Conservation (phyloP, 1,140 invertebrate species). For the Diuraphis noxia region DNA sequence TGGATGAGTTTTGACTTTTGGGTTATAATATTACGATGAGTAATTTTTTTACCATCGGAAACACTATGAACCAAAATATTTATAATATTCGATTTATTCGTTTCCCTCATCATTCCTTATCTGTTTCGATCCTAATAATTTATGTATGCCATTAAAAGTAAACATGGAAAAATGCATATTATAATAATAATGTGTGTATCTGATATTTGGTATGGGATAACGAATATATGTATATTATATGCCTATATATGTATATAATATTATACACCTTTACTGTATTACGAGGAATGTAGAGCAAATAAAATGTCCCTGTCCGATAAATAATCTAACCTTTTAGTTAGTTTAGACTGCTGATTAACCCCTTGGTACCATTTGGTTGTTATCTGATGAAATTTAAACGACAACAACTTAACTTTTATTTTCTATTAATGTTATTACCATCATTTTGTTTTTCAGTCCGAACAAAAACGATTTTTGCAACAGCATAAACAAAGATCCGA, state of each 20-base stretch:
- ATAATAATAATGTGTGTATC: neutral
- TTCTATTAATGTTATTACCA: constrained; percentile 5
- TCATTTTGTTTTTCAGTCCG: constrained; percentile 67
- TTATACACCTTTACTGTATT: neutral
- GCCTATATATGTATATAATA: neutral
- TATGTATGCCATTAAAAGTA: neutral
- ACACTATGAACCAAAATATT: neutral
- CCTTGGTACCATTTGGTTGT: constrained; percentile 17
- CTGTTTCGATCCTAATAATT: neutral
- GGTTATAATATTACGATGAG: neutral
- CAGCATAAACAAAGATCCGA: constrained; percentile 86
- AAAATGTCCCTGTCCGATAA: constrained; percentile 23
- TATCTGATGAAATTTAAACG: constrained; percentile 24
- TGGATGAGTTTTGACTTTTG: neutral
- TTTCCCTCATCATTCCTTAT: neutral
- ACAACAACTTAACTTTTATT: neutral
- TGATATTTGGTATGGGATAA: constrained; percentile 14
- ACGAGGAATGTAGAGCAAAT: constrained; percentile 21
- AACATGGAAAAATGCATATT: constrained; percentile 12
- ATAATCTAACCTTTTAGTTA: constrained; percentile 24
- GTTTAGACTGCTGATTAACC: constrained; percentile 37
- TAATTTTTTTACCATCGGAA: neutral
- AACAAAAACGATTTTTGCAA: constrained; percentile 87
- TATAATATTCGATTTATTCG: neutral
- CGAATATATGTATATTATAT: neutral